Evolutionary conservation across 92 coral and sea anemone genomes (phyloP), one percentile per base, ranked within the genome.

Genomic region (Zoanthus gigantus): DNA sequence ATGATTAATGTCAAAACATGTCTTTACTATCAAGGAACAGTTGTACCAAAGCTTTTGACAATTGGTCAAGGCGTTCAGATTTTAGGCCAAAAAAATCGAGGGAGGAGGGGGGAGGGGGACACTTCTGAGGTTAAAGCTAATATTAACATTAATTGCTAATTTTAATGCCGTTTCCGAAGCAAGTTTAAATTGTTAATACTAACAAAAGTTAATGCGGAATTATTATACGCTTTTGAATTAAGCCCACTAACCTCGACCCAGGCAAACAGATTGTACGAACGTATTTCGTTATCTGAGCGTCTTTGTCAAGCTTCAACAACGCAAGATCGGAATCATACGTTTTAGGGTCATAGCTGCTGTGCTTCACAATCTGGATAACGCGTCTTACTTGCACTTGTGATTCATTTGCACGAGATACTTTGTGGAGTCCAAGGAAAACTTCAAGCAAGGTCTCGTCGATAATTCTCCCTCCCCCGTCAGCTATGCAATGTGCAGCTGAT

Each of bases 401-500:
- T 42, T 92, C 97, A 90, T 96, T 85, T 9, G 82, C 42, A 71
- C 71, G 92, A 11, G 91, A 77, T 68, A 90, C 89, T 71, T 78
- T 69, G 84, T 90, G 93, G 13, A 96, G 98, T 1, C 99, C 99
- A 50, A 96, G 89, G 17, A 90, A 74, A 31, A 95, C 77, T 68
- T 91, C 82, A 53, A 95, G 85, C 12, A 78, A 52, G 15, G 45
- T 80, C 9, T 83, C 47, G 68, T 90, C 75, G 7, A 67, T 79
- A 17, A 92, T 88, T 1, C 61, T 75, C n/a, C 89, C 98, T 6
- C 48, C 44, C 54, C 83, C 91, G 86, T 50, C 68, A 5, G 81
- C 93, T 18, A 96, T 95, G 71, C 99, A 96, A 85, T 96, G 99
- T 45, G 99, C 99, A 82, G 99, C 99, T 96, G 56, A 83, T 47